Base-by-base conservation (phyloP, 2,113 vertebrate genomes). In the Vidua macroura region DNA sequence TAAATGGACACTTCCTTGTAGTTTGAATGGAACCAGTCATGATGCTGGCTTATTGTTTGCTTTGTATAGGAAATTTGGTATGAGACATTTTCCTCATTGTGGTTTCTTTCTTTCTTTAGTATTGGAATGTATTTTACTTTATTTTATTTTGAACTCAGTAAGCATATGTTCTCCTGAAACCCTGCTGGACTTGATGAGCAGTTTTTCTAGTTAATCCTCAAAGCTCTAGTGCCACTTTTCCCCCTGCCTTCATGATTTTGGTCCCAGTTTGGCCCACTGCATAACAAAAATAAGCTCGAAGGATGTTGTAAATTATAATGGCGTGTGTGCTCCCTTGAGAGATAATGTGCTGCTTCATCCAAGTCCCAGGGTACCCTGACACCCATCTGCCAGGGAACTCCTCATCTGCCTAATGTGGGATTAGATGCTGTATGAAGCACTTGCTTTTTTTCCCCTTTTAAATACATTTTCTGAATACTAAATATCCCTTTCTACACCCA, bases 341-440 rank as follows among this genome's bases (percentile, higher is more conserved):
- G 67, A 66, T 66, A 82, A 48, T 55, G 51, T 4, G n/a, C 82
- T 90, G 86, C 83, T 93, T 94, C 82, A 67, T 93, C 90, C 78
- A 56, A 90, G 78, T 95, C 78, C 89, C 94, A 87, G 82, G 46
- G 44, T 91, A 82, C 63, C 48, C 90, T 83, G 90, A 74, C 91
- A 95, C 95, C 66, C 85, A 35, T 92, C 64, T 96, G 89, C 92
- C 70, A 88, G 95, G 92, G 77, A 96, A 81, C 72, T 86, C 95
- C 92, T 96, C 79, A 90, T 93, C 88, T 91, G 88, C 83, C 87
- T 93, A 96, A 96, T 88, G 74, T 83, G 86, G 81, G 89, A 92
- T 96, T 96, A 96, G 88, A 80, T 72, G 79, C 62, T 73, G 80
- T 82, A 68, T 92, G 91, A 93, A 96, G 73, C 49, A 56, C 67